phyloP scores from a whole-genome alignment of 1,140 invertebrate genomes.

The Spodoptera litura region DNA sequence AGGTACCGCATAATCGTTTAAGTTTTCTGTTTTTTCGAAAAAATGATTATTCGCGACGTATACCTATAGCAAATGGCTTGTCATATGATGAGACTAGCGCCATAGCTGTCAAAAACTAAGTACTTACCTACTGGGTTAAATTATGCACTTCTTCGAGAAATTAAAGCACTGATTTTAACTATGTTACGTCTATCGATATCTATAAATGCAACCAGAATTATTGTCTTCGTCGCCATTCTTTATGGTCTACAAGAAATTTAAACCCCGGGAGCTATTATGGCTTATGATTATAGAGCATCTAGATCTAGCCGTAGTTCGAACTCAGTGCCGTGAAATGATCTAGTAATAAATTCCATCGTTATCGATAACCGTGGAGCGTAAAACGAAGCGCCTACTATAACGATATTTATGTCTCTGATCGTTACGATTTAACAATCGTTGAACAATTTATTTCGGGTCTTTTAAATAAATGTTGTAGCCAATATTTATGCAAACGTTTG shows the following conservation, averaged over 20 bases:
- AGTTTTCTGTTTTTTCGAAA: no score
- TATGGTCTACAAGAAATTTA: slow-evolving; percentile 8
- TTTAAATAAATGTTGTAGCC: background rate
- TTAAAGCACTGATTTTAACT: no score
- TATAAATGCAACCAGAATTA: slow-evolving; percentile 7
- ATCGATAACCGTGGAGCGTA: slow-evolving; percentile 13
- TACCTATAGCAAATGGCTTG: no score
- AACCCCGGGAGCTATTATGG: slow-evolving; percentile 31
- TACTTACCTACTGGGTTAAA: no score
- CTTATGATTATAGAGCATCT: slow-evolving; percentile 30
- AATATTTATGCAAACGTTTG: background rate
- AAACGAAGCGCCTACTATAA: slow-evolving; percentile 5
- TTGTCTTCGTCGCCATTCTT: slow-evolving; percentile 22
- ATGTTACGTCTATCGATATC: background rate
- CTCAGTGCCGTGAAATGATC: slow-evolving; percentile 35
- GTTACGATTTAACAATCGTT: slow-evolving; percentile 5
- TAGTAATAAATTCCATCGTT: slow-evolving; percentile 17
- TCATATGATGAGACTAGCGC: no score
- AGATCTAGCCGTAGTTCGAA: slow-evolving; percentile 5
- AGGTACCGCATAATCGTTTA: no score
- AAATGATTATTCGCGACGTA: no score
- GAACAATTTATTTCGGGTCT: slow-evolving; percentile 3
- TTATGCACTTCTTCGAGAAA: no score
- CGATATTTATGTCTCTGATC: slow-evolving; percentile 22
- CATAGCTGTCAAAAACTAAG: no score